Evolutionary conservation across 2,113 vertebrate species (phyloP), one percentile per base, ranked within the genome.

Genomic region (Fulica atra): DNA sequence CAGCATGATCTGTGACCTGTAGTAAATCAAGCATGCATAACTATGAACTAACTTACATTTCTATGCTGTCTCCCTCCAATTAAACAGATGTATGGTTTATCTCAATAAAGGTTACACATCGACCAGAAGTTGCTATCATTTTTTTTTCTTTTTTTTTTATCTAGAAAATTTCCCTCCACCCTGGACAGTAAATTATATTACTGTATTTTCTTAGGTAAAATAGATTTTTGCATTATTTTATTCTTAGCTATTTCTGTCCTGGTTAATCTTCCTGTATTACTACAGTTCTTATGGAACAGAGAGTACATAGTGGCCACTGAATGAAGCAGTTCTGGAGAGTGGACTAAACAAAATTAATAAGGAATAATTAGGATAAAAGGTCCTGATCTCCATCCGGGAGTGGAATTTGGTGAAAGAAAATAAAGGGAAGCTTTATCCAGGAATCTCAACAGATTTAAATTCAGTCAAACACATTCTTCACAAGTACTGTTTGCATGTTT

Each of bases 11-110:
- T 89, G 44, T 93, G 90, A 90, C 64, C 78, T 88, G 26, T 26
- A 92, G 40, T 80, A 88, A 95, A 88, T 89, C 76, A 93, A 92
- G 38, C 36, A 54, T 42, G 38, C 23, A 7, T 66, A 80, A 69
- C 56, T 74, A 23, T 59, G 86, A 90, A 59, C 23, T 24, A 89
- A 44, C 20, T 36, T 77, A 8, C n/a, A 86, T 86, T 63, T 84
- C 7, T 70, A 35, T n/a, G 16, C 44, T 91, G 36, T 33, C 14
- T 89, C 14, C 19, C 31, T 89, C 9, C 11, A 33, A 44, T 77
- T 83, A 88, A 93, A 78, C 3, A 90, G 59, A 29, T 31, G 10
- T 10, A 36, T 44, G 10, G 38, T 26, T 88, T 86, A 25, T 48
- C 33, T 56, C 42, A 80, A 29, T 29, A 84, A 79, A 53, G 12